A percentile compares a stretch with the other conserved stretches of the same genome.
phyloP scores from a whole-genome alignment of 2,888 invertebrate genomes.

The Leptinotarsa peninsularis region DNA sequence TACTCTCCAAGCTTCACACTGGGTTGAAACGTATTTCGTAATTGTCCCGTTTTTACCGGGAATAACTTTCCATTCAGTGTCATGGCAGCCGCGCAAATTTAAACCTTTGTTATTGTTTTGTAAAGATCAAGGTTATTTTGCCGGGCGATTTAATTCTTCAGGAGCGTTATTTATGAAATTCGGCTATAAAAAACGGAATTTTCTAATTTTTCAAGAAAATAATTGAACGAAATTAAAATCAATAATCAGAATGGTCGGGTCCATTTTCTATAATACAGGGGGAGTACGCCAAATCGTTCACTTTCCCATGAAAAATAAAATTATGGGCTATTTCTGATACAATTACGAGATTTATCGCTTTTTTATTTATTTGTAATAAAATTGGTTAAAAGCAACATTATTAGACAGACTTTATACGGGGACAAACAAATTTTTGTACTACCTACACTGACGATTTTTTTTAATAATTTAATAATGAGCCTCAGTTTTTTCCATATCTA shows the following conservation, averaged over 20 bases:
- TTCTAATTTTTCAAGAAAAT: conserved; percentile 16
- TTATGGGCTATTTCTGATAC: neutral
- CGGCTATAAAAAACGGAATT: neutral
- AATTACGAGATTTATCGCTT: neutral
- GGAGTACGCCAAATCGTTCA: conserved; percentile 47
- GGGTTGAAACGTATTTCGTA: conserved; percentile 34
- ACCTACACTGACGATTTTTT: too few species aligned
- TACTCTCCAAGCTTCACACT: conserved; percentile 27
- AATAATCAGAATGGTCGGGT: conserved; percentile 46
- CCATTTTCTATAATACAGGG: conserved; percentile 48
- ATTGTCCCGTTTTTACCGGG: conserved; percentile 56
- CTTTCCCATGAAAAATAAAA: conserved; percentile 28
- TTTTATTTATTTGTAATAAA: neutral
- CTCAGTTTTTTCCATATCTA: too few species aligned
- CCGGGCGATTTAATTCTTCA: neutral
- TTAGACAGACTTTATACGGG: too few species aligned
- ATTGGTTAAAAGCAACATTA: too few species aligned
- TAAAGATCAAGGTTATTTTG: conserved; percentile 24
- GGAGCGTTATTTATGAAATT: neutral
- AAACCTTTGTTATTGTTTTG: conserved; percentile 39
- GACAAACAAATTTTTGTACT: too few species aligned
- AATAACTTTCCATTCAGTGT: conserved; percentile 54
- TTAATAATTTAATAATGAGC: too few species aligned
- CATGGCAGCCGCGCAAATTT: conserved; percentile 60
- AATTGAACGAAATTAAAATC: conserved; percentile 29